Conservation (phyloP, 2,797 vertebrate species). For the Ctenochaetus hawaiiensis region DNA sequence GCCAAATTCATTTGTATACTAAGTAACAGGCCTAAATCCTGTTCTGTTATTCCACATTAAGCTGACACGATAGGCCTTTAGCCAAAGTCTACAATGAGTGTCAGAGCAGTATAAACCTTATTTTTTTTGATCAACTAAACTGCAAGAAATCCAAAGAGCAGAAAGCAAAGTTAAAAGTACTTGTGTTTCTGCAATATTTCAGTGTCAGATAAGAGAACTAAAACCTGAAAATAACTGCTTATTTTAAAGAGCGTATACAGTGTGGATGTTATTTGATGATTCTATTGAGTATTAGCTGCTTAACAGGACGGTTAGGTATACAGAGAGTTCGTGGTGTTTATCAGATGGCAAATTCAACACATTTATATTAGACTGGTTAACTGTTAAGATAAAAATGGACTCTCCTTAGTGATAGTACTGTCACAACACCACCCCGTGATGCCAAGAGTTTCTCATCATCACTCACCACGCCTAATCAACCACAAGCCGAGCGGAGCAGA, state of each 20-base stretch:
- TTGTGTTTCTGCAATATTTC: not conserved
- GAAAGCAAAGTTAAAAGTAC: not conserved
- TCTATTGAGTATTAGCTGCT: not conserved
- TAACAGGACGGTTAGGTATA: not conserved
- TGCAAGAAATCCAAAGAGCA: conserved; percentile 2
- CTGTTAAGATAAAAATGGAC: not conserved
- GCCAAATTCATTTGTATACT: not conserved
- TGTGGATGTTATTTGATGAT: not conserved
- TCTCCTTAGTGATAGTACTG: not conserved
- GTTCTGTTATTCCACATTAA: conserved; percentile 1
- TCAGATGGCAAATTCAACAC: not conserved
- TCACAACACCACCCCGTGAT: not conserved
- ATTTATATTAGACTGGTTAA: not conserved
- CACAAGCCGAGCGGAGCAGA: conserved; percentile 4
- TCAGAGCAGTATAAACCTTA: not conserved
- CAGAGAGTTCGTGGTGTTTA: not conserved
- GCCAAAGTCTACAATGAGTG: conserved; percentile 4
- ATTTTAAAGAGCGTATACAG: conserved; percentile 1
- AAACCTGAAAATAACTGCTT: not conserved
- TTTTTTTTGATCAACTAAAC: conserved; percentile 20
- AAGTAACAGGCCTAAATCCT: not conserved
- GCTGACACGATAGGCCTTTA: not conserved
- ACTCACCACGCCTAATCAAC: conserved; percentile 43
- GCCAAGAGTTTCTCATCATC: conserved; percentile 22
- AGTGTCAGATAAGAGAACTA: not conserved